Evolutionary conservation across 2,888 invertebrate species (phyloP).

Genomic region (Ectemnius cavifrons): DNA sequence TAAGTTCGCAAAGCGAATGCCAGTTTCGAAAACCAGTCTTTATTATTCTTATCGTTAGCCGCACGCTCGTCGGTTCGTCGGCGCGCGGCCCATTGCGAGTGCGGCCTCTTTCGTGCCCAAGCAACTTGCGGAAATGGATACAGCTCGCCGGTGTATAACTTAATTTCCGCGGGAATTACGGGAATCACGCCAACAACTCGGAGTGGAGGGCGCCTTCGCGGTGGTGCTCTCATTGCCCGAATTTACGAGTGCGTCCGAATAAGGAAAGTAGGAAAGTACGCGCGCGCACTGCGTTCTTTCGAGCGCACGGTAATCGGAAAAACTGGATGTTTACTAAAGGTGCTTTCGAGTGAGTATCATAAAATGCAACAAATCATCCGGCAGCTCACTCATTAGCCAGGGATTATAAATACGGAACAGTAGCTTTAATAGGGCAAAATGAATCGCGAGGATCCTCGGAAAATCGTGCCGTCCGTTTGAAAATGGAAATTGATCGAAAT

Average conservation of each 20-base stretch:
- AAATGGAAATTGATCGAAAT: constrained; percentile 38
- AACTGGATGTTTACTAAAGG: no score
- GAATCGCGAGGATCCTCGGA: constrained; percentile 27
- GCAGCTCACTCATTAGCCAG: background rate
- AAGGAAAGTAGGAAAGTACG: background rate
- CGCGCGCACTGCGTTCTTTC: background rate
- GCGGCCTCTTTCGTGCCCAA: no score
- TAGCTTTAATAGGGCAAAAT: constrained; percentile 7
- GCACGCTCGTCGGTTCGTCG: no score
- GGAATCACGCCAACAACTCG: background rate
- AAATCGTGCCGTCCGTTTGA: constrained; percentile 11
- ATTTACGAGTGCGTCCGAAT: constrained; percentile 11
- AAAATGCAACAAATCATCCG: no score
- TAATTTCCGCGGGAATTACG: constrained; percentile 22
- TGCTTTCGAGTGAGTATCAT: no score
- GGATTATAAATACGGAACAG: background rate
- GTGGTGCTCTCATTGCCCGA: background rate
- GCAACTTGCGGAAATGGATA: constrained; percentile 1
- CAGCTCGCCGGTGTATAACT: constrained; percentile 23
- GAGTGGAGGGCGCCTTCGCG: constrained; percentile 16
- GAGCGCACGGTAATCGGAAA: no score
- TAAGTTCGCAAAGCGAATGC: no score
- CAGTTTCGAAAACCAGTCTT: no score
- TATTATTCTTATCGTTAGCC: no score
- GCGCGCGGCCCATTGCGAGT: no score